Evolutionary conservation across 2,113 vertebrate genomes (phyloP).

Genomic region (Tachycineta bicolor): DNA sequence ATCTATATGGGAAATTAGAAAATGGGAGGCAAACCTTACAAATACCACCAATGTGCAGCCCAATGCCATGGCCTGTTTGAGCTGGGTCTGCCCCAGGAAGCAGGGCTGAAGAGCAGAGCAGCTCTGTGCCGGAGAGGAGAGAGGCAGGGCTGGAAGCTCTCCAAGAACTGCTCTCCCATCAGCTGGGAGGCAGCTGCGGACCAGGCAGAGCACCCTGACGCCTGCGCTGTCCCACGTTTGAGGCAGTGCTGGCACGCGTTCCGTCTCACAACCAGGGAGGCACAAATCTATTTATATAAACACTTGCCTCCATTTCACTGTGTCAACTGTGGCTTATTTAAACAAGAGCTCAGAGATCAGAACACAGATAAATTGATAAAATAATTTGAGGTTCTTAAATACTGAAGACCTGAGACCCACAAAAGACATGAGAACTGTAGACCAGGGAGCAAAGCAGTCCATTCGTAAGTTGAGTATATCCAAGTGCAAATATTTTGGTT

Average conservation of each 20-base stretch:
- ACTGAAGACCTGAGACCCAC: not conserved
- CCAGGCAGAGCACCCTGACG: not conserved
- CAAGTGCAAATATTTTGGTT: not conserved
- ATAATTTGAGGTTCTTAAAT: not conserved
- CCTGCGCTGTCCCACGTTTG: not conserved
- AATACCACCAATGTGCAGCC: not conserved
- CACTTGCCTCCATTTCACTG: not conserved
- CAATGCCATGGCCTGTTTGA: not conserved
- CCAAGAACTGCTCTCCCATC: not conserved
- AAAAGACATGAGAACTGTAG: not conserved
- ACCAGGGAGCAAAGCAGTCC: not conserved
- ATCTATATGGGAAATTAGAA: not conserved
- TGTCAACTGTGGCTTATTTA: constrained; percentile 6
- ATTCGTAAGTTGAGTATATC: not conserved
- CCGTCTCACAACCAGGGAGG: not conserved
- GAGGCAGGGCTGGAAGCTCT: not conserved
- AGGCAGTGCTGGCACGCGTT: not conserved
- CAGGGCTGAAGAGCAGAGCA: not conserved
- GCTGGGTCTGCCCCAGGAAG: not conserved
- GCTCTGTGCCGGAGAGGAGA: not conserved
- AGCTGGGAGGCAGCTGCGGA: not conserved
- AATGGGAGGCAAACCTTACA: not conserved
- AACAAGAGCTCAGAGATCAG: constrained; percentile 13
- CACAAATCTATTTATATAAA: constrained; percentile 26
- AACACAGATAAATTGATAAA: not conserved